Base-by-base conservation (phyloP, 2,888 invertebrate species). In the Ecliptopera silaceata region DNA sequence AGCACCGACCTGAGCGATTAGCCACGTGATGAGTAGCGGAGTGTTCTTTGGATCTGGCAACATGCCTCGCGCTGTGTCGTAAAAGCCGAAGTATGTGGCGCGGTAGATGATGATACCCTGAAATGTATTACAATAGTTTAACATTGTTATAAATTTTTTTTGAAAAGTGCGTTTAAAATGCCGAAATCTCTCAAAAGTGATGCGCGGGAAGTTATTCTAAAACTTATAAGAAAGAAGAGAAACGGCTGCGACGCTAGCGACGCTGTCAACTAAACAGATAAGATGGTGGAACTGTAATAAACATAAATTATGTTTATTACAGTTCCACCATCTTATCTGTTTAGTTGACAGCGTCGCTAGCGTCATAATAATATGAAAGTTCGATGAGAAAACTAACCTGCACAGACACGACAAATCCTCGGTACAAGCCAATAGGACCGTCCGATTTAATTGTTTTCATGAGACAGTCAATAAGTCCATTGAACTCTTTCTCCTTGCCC, bases 81-180 rank as follows among this genome's bases (percentile, higher is more conserved):
- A 98, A 92, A 96, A 95, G 58, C 98, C 98, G 84, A 98, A 98
- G 93, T 97, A 98, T 46, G 97, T 95, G 29, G 98, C 98, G 79
- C 97, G 95, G 91, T 98, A 98, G 82, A 98, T 97, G 79, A 98
- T 95, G 84, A 97, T 97, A 79, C 98, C 98, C 92, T 66, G 39
- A 13, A 32, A n/a, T 2, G n/a, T 12, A 26, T 26, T 26, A 8
- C 4, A 3, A 20, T 20, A 4, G 20, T n/a, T n/a, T n/a, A n/a
- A n/a, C n/a, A n/a, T n/a, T n/a, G n/a, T n/a, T n/a, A n/a, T n/a
- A n/a, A n/a, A n/a, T n/a, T n/a, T n/a, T n/a, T n/a, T n/a, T n/a
- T n/a, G n/a, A n/a, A n/a, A n/a, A n/a, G n/a, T n/a, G n/a, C n/a
- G n/a, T n/a, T n/a, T n/a, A n/a, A n/a, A n/a, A n/a, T n/a, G n/a